These are phyloP conservation scores for Squalus acanthias DNA, from an alignment of 2,797 vertebrate genomes.

Conservation along the genomic window DNA sequence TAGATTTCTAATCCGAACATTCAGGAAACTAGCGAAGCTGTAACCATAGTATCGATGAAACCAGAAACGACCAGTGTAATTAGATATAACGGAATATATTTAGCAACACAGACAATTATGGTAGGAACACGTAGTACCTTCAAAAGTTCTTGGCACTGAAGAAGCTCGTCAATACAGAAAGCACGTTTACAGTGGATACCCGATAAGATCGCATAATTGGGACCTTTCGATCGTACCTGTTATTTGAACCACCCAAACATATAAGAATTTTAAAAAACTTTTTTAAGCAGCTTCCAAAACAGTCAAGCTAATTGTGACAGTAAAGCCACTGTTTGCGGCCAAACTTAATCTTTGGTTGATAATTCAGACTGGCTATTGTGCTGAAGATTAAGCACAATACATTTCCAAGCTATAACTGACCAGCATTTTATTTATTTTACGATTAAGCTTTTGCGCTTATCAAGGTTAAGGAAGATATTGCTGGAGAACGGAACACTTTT, in stretches of 20 bases:
- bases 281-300: background rate
- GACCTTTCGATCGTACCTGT: background rate
- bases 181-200: background rate
- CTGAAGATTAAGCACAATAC: background rate
- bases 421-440: background rate
- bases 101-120: background rate
- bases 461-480: background rate
- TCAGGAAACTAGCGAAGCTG: background rate
- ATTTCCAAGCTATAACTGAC: background rate
- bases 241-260: background rate
- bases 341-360: background rate
- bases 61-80: background rate
- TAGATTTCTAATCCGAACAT: background rate
- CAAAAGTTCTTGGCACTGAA: background rate
- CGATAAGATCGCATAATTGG: background rate
- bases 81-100: background rate
- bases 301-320: background rate
- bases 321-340: background rate
- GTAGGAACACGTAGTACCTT: background rate
- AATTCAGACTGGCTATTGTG: background rate
- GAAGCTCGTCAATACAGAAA: background rate
- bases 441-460: background rate
- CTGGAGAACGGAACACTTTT: background rate
- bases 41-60: background rate
- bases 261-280: background rate